phyloP scores from a whole-genome alignment of 1,140 invertebrate species.

The Drosophila lini region DNA sequence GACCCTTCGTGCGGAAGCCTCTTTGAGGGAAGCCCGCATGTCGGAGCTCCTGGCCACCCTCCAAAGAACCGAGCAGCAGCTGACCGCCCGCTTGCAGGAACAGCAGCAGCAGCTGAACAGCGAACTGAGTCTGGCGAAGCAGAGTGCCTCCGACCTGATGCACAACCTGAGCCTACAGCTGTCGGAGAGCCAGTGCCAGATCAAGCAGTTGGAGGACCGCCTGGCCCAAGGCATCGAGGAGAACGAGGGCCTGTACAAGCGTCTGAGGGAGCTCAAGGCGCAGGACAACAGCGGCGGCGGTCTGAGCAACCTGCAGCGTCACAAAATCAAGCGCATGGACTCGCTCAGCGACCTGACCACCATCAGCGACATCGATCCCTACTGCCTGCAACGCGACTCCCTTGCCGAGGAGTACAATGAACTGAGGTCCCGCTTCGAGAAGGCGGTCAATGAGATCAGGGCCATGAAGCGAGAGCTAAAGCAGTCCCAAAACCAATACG shows the following conservation, averaged over 20 bases:
- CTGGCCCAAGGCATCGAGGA: constrained; percentile 89
- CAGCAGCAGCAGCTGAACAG: constrained; percentile 76
- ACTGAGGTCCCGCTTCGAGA: constrained; percentile 90
- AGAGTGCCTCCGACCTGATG: constrained; percentile 83
- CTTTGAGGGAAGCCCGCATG: constrained; percentile 89
- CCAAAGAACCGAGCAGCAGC: constrained; percentile 89
- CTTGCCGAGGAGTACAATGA: constrained; percentile 92
- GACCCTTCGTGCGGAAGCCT: constrained; percentile 87
- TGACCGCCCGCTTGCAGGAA: constrained; percentile 88
- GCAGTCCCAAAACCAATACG: constrained; percentile 91
- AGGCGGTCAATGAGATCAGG: constrained; percentile 92
- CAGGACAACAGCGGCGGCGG: constrained; percentile 84
- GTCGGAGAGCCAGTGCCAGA: constrained; percentile 74
- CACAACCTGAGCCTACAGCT: constrained; percentile 71
- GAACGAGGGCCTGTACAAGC: constrained; percentile 89
- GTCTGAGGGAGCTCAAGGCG: constrained; percentile 89
- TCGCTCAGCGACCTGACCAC: constrained; percentile 93
- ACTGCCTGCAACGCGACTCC: constrained; percentile 90
- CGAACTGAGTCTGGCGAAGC: constrained; percentile 83
- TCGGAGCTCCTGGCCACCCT: constrained; percentile 88
- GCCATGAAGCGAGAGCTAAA: constrained; percentile 92
- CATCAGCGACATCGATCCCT: constrained; percentile 91
- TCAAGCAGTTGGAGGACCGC: constrained; percentile 84
- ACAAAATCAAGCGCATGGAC: constrained; percentile 89
- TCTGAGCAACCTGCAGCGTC: constrained; percentile 83